Percentiles rank a stretch among this genome's conserved stretches.
These are phyloP conservation scores for Trachymyrmex cornetzi DNA, from an alignment of 1,140 invertebrate species.

Conservation along the genomic window DNA sequence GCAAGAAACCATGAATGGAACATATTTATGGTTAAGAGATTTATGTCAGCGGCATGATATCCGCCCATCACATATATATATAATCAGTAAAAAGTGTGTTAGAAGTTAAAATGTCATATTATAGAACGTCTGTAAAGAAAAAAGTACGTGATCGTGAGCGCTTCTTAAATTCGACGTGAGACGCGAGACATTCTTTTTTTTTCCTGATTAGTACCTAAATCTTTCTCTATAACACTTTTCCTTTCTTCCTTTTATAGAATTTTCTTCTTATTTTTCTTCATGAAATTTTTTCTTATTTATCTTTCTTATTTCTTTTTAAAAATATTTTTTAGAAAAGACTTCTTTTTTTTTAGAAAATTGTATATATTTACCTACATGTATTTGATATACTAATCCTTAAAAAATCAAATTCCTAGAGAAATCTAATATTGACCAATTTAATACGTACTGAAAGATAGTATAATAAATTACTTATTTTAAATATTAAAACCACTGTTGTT, in stretches of 20 bases:
- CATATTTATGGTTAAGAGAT: constrained; percentile 56
- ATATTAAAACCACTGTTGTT: too few species aligned
- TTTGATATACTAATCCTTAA: background rate
- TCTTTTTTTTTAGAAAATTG: background rate
- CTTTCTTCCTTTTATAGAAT: background rate
- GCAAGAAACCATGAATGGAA: constrained; percentile 62
- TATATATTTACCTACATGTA: background rate
- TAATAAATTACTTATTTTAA: too few species aligned
- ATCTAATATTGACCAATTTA: background rate
- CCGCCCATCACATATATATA: constrained; percentile 21
- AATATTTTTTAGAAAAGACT: background rate
- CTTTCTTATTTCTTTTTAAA: background rate
- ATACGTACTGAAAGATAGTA: background rate
- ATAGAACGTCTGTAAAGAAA: constrained; percentile 19
- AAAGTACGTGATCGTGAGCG: constrained; percentile 25
- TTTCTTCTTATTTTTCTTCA: background rate
- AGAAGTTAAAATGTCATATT: constrained; percentile 40
- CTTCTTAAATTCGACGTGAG: constrained; percentile 38
- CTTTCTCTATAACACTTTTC: background rate
- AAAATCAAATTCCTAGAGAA: too few species aligned
- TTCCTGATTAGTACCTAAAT: background rate
- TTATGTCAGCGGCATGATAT: constrained; percentile 48
- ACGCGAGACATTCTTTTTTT: constrained; percentile 24
- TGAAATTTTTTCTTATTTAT: background rate
- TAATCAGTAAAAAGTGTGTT: constrained; percentile 51